Evolutionary conservation across 1,140 invertebrate genomes (phyloP), one percentile per base, ranked within the genome.

Genomic region (Zophobas morio): DNA sequence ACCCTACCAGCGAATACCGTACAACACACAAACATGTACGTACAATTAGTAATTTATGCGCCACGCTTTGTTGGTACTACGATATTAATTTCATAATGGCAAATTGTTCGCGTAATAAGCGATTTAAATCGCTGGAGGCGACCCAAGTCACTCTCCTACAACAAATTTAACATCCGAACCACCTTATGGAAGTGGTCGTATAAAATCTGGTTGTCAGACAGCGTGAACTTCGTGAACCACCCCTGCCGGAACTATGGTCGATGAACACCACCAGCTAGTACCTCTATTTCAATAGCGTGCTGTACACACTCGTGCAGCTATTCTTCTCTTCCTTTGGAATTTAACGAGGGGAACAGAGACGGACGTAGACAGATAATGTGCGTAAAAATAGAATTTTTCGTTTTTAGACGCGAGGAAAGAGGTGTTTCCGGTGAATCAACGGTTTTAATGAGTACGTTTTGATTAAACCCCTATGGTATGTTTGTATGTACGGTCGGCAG

Each of bases 171-270:
- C 42, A 20, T 46, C 42, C 36, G 34, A 40, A 42, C 60, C 39
- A 66, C 60, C 35, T 51, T 20, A 20, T 51, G 49, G 70, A 74
- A 76, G 46, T 57, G 49, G 66, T 8, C 46, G 51, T 47, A 72
- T 39, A 20, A 73, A 73, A 73, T 73, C 71, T 56, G 49, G 71
- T 56, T 73, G 66, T 76, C 63, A 71, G 63, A 53, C 47, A 70
- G 66, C 75, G 75, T 76, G 75, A 76, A 75, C 74, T 63, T 20
- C 40, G 54, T 66, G 57, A 63, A 76, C 60, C 75, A 70, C 60
- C 75, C 75, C 57, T 20, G 57, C 75, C 75, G 75, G 75, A 76
- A 76, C 63, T 76, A 76, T 71, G 75, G 75, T 76, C 47, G 71
- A 66, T 71, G 51, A 66, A 33, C 42, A 54, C 57, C 46, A 60